A percentile compares a stretch with the other conserved stretches of the same genome.
Conservation (phyloP, 2,113 vertebrate genomes). For the Megaceryle maxima region DNA sequence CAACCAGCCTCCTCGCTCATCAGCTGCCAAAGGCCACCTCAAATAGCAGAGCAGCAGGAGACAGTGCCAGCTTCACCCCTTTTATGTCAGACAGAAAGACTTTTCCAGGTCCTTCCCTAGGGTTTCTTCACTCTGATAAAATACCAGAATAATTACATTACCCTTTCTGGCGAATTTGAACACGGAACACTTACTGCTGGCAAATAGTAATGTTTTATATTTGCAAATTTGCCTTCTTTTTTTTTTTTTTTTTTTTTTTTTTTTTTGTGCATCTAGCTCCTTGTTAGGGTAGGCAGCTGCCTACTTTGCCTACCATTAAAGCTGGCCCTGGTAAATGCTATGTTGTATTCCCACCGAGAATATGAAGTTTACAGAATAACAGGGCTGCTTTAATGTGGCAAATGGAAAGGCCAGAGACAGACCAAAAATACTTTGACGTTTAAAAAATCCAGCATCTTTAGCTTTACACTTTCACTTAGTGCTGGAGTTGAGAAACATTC, state of each 20-base stretch:
- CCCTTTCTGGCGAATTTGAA: not conserved
- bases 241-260: too few species aligned
- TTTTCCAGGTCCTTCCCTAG: not conserved
- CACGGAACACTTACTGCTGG: not conserved
- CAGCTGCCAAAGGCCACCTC: not conserved
- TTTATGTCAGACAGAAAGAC: not conserved
- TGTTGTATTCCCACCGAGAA: conserved; percentile 2
- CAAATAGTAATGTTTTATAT: not conserved
- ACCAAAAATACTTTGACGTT: conserved; percentile 43
- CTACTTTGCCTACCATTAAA: not conserved
- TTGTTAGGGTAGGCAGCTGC: not conserved
- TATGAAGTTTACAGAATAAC: conserved; percentile 31
- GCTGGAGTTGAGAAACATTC: conserved; percentile 11
- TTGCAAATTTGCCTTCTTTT: not conserved
- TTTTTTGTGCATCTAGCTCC: not conserved
- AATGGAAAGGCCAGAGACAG: not conserved
- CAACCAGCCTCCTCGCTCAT: not conserved
- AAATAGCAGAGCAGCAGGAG: not conserved
- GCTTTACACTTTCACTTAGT: conserved; percentile 11
- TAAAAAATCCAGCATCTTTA: conserved; percentile 10
- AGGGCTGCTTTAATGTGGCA: conserved; percentile 24
- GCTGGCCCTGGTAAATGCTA: not conserved
- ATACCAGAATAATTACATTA: not conserved
- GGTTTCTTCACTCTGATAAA: not conserved
- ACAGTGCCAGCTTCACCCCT: not conserved